Conservation (phyloP, 2,113 vertebrate genomes). For the Callionymus lyra region DNA sequence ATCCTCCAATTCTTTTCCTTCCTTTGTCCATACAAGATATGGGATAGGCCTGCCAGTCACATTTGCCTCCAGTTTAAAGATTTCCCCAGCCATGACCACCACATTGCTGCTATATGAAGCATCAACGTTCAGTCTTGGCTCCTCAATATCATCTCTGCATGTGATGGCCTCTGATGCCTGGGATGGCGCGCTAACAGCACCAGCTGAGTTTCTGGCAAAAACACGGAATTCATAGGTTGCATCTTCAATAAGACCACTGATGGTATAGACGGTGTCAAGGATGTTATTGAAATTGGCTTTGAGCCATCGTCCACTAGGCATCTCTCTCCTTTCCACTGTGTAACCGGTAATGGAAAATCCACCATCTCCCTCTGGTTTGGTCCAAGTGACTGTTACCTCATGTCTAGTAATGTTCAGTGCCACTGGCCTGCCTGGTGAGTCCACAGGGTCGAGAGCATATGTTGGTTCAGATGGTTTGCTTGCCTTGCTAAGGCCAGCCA, state of each 20-base stretch:
- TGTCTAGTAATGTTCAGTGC: conserved; percentile 91
- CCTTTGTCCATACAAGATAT: conserved; percentile 88
- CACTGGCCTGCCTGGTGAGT: conserved; percentile 84
- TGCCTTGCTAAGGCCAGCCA: conserved; percentile 90
- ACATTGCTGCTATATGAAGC: conserved; percentile 79
- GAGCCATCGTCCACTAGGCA: conserved; percentile 92
- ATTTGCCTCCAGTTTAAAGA: conserved; percentile 86
- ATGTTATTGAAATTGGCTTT: conserved; percentile 98
- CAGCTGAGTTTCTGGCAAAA: conserved; percentile 88
- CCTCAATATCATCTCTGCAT: conserved; percentile 91
- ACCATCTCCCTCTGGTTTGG: conserved; percentile 90
- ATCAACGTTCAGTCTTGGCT: conserved; percentile 86
- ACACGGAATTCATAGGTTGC: conserved; percentile 92
- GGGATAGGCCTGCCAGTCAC: conserved; percentile 86
- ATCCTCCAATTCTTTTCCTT: conserved; percentile 87
- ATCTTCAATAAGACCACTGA: conserved; percentile 92
- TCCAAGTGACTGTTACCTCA: conserved; percentile 88
- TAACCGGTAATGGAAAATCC: conserved; percentile 97
- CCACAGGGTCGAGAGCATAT: conserved; percentile 88
- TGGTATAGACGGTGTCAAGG: conserved; percentile 86
- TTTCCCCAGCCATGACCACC: conserved; percentile 87
- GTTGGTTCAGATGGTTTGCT: conserved; percentile 87
- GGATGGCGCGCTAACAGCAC: conserved; percentile 87
- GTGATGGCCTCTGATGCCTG: conserved; percentile 85
- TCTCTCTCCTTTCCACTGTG: conserved; percentile 86